These are phyloP conservation scores for Magallana ariakensis DNA, from an alignment of 1,140 invertebrate genomes.

Conservation along the genomic window DNA sequence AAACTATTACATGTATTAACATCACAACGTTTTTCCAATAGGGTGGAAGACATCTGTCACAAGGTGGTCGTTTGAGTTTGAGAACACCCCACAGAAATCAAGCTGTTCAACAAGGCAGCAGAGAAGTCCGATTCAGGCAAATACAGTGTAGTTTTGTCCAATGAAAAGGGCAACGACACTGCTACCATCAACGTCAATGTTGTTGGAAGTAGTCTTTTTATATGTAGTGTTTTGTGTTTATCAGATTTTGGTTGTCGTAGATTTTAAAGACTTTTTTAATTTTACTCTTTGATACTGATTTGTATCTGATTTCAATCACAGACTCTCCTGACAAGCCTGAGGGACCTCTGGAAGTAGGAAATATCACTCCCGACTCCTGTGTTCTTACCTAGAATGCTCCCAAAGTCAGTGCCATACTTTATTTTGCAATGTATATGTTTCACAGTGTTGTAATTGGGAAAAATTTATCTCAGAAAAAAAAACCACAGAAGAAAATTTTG, in stretches of 20 bases:
- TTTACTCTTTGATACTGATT: neutral
- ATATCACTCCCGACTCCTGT: slow-evolving; percentile 97
- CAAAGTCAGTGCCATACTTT: slow-evolving; percentile 65
- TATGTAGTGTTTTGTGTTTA: neutral
- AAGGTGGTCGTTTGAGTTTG: slow-evolving; percentile 92
- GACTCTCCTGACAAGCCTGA: slow-evolving; percentile 93
- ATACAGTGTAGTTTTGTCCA: slow-evolving; percentile 94
- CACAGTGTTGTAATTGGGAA: no score
- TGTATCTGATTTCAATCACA: slow-evolving; percentile 73
- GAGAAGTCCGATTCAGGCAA: slow-evolving; percentile 93
- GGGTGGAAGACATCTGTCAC: slow-evolving; percentile 54
- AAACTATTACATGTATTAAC: no score
- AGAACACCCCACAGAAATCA: slow-evolving; percentile 86
- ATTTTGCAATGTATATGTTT: neutral
- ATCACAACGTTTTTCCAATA: neutral
- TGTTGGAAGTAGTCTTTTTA: slow-evolving; percentile 81
- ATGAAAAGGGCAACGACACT: slow-evolving; percentile 91
- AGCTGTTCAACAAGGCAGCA: slow-evolving; percentile 91
- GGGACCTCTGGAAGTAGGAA: slow-evolving; percentile 93
- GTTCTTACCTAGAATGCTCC: slow-evolving; percentile 96
- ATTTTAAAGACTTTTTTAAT: neutral
- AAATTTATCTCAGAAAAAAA: no score
- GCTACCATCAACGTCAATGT: slow-evolving; percentile 92
- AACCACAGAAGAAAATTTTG: no score
- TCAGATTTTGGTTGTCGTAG: neutral